A percentile compares a stretch with the other conserved stretches of the same genome.
These are phyloP conservation scores for Hypolimnas misippus DNA, from an alignment of 2,888 invertebrate genomes.

Conservation along the genomic window DNA sequence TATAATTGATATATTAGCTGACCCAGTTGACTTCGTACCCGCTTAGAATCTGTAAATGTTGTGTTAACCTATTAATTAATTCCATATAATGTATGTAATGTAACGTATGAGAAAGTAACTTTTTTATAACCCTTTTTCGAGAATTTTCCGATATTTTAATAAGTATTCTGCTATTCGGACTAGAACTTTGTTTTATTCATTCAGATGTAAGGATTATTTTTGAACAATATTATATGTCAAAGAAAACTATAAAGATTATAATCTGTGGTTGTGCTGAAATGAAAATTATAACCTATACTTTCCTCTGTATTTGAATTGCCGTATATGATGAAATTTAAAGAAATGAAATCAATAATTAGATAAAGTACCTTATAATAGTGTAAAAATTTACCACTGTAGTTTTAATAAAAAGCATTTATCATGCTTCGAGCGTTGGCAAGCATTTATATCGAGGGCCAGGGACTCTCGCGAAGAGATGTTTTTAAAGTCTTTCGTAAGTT, in stretches of 20 bases:
- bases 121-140: no score
- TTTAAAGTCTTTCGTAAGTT: constrained; percentile 45
- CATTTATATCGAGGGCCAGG: constrained; percentile 42
- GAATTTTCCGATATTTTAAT: no score
- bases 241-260: background rate
- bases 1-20: no score
- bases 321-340: constrained; percentile 21
- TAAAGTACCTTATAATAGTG: background rate
- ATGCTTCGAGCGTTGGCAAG: constrained; percentile 44
- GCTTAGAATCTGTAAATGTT: no score
- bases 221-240: no score
- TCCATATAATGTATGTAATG: no score
- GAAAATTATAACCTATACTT: constrained; percentile 26
- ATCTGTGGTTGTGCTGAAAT: constrained; percentile 3
- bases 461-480: constrained; percentile 39
- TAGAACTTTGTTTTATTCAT: no score
- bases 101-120: no score
- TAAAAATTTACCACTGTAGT: background rate
- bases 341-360: constrained; percentile 28
- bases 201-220: no score
- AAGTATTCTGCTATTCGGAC: no score
- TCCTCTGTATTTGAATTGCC: constrained; percentile 7
- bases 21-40: no score
- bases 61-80: no score
- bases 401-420: constrained; percentile 25